Base-by-base conservation (phyloP, 2,797 vertebrate species). In the Oreonectes daqikongensis region DNA sequence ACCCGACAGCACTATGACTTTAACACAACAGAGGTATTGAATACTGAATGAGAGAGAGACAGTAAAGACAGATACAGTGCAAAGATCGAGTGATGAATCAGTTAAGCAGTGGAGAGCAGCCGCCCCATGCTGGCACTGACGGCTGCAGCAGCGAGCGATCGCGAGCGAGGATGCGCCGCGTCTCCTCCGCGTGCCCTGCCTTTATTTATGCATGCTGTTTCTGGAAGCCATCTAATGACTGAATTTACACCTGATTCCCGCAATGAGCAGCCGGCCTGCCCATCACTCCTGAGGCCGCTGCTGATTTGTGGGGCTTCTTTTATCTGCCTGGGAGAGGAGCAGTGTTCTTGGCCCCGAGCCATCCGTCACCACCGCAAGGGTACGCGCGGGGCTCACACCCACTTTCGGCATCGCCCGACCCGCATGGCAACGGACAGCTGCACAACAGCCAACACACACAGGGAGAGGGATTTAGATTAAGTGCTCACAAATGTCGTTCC, bases 231-330 rank as follows among this genome's bases (percentile, higher is more conserved):
- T 88, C 82, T 85, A 89, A 89, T 85, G 83, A 85, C 83, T 87
- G 80, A 86, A 86, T 89, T 87, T 89, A 88, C 82, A 87, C 84
- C 81, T 80, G 83, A 86, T 89, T 90, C 86, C 84, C 81, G 66
- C 79, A 82, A 82, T 70, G 60, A 85, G 75, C 52, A 42, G 69
- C 60, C 77, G 30, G 64, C 79, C 72, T 72, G 72, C 80, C 79
- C 69, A 76, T 85, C 75, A 85, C 75, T 79, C 53, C 55, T 86
- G 82, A 84, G 75, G 66, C 83, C 72, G 72, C 50, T 42, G 67
- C n/a, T 90, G 85, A 89, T 88, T 90, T 91, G 90, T 91, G 86
- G 79, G 26, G 76, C 81, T 83, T 85, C 81, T 86, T 88, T 89
- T 88, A 87, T 91, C 88, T 88, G 78, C 80, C 79, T 79, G 65